Evolutionary conservation across 1,140 invertebrate genomes (phyloP).

Genomic region (Colletes gigas): DNA sequence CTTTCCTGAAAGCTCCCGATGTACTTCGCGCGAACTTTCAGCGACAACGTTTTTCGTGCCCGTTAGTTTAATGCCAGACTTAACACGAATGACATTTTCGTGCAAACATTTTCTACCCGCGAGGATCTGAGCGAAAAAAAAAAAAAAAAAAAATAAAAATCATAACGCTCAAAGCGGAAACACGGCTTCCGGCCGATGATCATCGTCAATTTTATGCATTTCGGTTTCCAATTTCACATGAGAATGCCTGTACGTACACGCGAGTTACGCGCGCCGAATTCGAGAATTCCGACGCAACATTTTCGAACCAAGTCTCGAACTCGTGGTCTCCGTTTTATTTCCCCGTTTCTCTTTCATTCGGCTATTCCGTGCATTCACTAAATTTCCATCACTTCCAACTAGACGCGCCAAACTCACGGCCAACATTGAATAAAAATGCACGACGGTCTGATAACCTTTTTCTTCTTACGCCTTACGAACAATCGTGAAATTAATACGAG

Average conservation of each 20-base stretch:
- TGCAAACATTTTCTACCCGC: background rate
- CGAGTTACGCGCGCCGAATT: background rate
- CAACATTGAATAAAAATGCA: slow-evolving; percentile 15
- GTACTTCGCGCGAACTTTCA: background rate
- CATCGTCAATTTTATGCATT: slow-evolving; percentile 10
- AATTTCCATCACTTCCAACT: slow-evolving; percentile 22
- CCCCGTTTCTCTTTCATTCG: background rate
- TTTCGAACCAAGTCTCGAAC: background rate
- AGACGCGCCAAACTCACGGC: background rate
- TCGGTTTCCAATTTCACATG: slow-evolving; percentile 22
- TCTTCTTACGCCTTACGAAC: too few species aligned
- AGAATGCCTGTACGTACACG: background rate
- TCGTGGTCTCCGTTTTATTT: slow-evolving; percentile 15
- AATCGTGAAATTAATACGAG: background rate
- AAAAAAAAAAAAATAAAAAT: too few species aligned
- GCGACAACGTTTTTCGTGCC: background rate
- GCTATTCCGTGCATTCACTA: background rate
- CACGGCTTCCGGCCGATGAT: background rate
- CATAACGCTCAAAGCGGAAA: background rate
- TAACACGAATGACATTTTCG: slow-evolving; percentile 35
- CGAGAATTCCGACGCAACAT: slow-evolving; percentile 1
- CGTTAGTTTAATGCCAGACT: slow-evolving; percentile 32
- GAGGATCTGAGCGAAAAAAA: background rate
- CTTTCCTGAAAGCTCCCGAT: background rate
- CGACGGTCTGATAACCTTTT: background rate